Conservation (phyloP, 2,888 invertebrate genomes). For the Pterostichus madidus region DNA sequence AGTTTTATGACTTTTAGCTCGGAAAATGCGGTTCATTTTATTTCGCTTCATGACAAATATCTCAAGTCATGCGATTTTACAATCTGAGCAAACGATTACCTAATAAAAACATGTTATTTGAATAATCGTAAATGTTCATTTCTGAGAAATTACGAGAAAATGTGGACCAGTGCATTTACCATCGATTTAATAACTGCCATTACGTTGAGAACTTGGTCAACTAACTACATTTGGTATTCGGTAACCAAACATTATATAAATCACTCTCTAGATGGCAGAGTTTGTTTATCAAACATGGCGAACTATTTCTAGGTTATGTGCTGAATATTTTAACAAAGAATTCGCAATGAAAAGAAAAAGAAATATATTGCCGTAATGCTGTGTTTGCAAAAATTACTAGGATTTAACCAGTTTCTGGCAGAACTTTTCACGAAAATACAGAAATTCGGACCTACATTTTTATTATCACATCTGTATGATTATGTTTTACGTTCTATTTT, state of each 20-base stretch:
- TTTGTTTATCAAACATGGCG: constrained; percentile 30
- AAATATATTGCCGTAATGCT: background rate
- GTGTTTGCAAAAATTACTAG: background rate
- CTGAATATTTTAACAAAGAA: constrained; percentile 14
- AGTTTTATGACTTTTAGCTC: constrained; percentile 1
- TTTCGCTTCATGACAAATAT: constrained; percentile 23
- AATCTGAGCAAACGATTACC: constrained; percentile 41
- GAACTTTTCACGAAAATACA: no score
- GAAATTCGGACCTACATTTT: no score
- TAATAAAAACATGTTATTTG: constrained; percentile 53
- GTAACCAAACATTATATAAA: constrained; percentile 42
- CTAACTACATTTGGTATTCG: constrained; percentile 32
- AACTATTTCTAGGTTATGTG: constrained; percentile 37
- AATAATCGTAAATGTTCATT: constrained; percentile 51
- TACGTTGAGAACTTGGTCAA: constrained; percentile 40
- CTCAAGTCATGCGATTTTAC: constrained; percentile 45
- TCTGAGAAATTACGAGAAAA: constrained; percentile 23
- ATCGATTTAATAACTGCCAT: constrained; percentile 10
- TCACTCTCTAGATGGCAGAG: constrained; percentile 43
- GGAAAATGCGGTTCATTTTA: background rate
- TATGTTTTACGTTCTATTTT: no score
- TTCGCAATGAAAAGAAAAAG: background rate
- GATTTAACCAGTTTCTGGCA: background rate
- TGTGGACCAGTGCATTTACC: constrained; percentile 18
- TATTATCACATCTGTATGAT: no score